These are phyloP conservation scores for Turritopsis dohrnii DNA, from an alignment of 30 jellyfish, hydroid and myxozoan species.

Conservation along the genomic window DNA sequence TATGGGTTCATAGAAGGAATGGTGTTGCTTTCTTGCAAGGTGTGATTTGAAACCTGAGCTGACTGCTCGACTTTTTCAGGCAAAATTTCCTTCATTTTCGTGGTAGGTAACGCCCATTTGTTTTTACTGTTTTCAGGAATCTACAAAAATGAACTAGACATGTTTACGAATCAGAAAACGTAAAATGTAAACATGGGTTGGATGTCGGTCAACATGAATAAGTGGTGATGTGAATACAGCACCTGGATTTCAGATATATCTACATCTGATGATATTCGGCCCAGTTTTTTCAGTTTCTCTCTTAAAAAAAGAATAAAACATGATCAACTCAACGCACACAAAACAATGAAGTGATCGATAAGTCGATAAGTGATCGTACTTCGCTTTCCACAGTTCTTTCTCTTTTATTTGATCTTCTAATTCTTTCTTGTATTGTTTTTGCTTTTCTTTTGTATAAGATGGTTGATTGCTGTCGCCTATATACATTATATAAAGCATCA, in stretches of 20 bases:
- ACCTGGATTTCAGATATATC: constrained; percentile 25
- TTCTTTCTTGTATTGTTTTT: constrained; percentile 58
- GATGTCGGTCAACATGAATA: not conserved
- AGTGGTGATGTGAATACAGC: not conserved
- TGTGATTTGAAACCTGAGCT: not conserved
- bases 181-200: too few species aligned
- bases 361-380: constrained; percentile 35
- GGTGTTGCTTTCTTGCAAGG: not conserved
- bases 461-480: not conserved
- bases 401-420: constrained; percentile 79
- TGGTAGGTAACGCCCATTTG: constrained; percentile 13
- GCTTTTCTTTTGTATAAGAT: constrained; percentile 14
- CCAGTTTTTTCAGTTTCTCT: constrained; percentile 57
- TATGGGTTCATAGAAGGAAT: not conserved
- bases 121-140: constrained; percentile 1
- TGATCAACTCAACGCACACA: too few species aligned
- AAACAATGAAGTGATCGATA: too few species aligned
- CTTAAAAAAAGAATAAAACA: constrained; percentile 16
- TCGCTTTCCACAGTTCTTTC: constrained; percentile 50
- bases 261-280: constrained; percentile 46
- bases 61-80: constrained; percentile 14
- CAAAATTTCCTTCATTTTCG: not conserved
- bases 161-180: not conserved
- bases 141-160: not conserved
- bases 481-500: too few species aligned